phyloP scores from a whole-genome alignment of 2,888 invertebrate species.

The Meandrusa payeni region DNA sequence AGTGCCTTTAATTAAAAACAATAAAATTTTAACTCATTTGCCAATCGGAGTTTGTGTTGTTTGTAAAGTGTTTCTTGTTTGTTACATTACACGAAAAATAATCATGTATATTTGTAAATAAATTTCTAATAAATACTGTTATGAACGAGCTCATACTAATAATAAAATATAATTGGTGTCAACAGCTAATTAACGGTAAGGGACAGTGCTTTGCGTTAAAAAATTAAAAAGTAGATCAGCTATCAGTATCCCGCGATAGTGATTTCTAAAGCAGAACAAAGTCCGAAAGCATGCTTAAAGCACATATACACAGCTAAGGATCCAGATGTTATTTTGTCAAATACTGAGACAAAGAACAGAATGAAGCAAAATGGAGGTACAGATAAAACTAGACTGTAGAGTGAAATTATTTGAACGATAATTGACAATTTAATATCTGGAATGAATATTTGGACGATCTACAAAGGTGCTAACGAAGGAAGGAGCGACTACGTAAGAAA shows the following conservation, averaged over 20 bases:
- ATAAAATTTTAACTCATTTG: conserved; percentile 40
- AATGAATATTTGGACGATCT: conserved; percentile 74
- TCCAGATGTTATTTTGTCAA: conserved; percentile 57
- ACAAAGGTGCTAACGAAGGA: conserved; percentile 78
- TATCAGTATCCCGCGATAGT: too few relatives aligned
- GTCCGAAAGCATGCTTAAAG: conserved; percentile 63
- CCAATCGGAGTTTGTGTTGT: conserved; percentile 35
- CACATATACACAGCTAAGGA: conserved; percentile 48
- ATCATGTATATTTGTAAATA: conserved; percentile 26
- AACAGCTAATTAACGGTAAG: conserved; percentile 30
- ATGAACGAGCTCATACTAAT: too few relatives aligned
- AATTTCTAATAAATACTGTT: too few relatives aligned
- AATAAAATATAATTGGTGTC: conserved; percentile 17
- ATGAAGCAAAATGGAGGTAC: conserved; percentile 24
- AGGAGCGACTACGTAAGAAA: conserved; percentile 73
- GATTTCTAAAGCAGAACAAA: conserved; percentile 48
- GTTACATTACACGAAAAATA: conserved; percentile 26
- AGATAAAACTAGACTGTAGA: conserved; percentile 17
- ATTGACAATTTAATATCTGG: conserved; percentile 59
- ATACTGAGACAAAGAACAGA: conserved; percentile 22
- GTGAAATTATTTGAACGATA: conserved; percentile 20
- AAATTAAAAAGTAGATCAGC: too few relatives aligned
- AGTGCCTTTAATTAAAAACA: conserved; percentile 39
- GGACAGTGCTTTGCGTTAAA: conserved; percentile 39
- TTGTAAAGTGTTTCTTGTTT: conserved; percentile 30